Evolutionary conservation across 2,888 invertebrate genomes (phyloP), one percentile per base, ranked within the genome.

Genomic region (Entomobrya multifasciata): DNA sequence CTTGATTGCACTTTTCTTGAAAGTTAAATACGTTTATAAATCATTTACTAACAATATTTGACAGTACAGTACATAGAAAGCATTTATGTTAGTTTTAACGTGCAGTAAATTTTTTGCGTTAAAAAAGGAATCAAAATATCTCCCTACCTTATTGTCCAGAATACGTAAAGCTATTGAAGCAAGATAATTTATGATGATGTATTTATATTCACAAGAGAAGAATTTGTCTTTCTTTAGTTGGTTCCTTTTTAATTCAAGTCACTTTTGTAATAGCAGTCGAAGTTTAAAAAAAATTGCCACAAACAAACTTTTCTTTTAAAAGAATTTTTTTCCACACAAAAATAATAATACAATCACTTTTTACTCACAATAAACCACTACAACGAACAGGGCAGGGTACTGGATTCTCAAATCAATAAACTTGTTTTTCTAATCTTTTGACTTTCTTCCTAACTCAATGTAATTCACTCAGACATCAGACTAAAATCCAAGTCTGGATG

Each of bases 311-410:
- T 15, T n/a, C 13, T n/a, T n/a, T n/a, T n/a, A 62, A 62, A 65
- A 41, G 20, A 4, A 65, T 17, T 20, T 65, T n/a, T 0, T 65
- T 10, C 15, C 8, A 62, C 10, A 36, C 1, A 41, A 36, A 67
- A 41, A 65, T 65, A 36, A 65, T 22, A 67, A 60, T 15, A 67
- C 8, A 67, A n/a, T n/a, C 67, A 44, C 44, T 67, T n/a, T 44
- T 44, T 22, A 67, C 67, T 13, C 20, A 20, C 30, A 11, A 44
- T 44, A 44, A n/a, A 65, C 17, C 11, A 36, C 36, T 36, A 36
- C 36, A 36, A 36, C 36, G 8, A 36, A 36, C 36, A 36, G 36
- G 36, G 36, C 8, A 6, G 8, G 4, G 17, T 52, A 17, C 1
- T 52, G 5, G 13, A 52, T 52, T 52, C 6, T 15, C n/a, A n/a